A percentile compares a stretch with the other conserved stretches of the same genome.
These are phyloP conservation scores for Megaceryle maxima DNA, from an alignment of 2,113 vertebrate genomes.

Conservation along the genomic window DNA sequence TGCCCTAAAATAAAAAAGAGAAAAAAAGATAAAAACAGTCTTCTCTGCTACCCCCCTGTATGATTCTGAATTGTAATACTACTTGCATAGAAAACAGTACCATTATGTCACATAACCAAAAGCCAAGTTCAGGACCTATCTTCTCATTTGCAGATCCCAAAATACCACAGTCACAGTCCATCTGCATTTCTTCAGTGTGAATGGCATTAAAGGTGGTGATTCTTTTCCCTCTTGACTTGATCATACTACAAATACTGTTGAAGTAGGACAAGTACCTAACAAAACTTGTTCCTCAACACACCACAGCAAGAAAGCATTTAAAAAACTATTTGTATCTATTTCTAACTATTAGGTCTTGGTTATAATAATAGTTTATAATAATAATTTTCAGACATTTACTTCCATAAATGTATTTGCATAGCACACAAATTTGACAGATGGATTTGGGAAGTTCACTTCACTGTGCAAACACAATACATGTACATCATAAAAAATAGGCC, in stretches of 20 bases:
- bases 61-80: background rate
- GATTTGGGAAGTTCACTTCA: background rate
- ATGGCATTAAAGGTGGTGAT: background rate
- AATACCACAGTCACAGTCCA: background rate
- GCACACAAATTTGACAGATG: slow-evolving; percentile 9
- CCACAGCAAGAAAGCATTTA: background rate
- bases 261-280: background rate
- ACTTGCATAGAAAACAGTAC: background rate
- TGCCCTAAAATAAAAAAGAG: background rate
- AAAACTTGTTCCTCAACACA: background rate
- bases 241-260: background rate
- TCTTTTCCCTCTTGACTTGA: background rate
- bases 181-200: background rate
- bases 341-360: background rate
- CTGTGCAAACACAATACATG: background rate
- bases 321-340: background rate
- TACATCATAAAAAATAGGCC: background rate
- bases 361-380: background rate
- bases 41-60: background rate
- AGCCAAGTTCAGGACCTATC: background rate
- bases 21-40: background rate
- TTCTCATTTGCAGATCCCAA: background rate
- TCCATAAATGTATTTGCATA: background rate
- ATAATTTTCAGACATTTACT: background rate
- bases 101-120: background rate